Base-by-base conservation (phyloP, 2,888 invertebrate species). In the Therioaphis trifolii region DNA sequence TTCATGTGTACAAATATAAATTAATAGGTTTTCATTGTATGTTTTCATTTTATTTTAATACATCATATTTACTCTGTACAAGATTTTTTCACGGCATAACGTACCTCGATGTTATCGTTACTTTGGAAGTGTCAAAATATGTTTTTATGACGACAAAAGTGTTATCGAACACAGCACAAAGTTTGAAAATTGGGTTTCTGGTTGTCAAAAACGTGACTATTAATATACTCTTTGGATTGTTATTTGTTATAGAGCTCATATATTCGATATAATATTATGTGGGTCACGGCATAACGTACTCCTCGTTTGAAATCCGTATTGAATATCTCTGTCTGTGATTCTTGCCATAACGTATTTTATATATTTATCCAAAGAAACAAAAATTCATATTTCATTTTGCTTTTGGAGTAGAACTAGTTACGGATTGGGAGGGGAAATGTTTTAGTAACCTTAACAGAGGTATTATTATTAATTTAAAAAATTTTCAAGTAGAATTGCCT, bases 131-230 rank as follows among this genome's bases (percentile, higher is more conserved):
- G 49, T 29, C 7, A 49, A 14, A 46, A 29, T 35, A 35, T 72
- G 29, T n/a, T 72, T 72, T 29, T 27, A 52, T 52, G 49, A 72
- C 29, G 49, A 29, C 72, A n/a, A 35, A 18, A 52, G 7, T n/a
- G 14, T 72, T 35, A 5, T 2, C n/a, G 52, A 71, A 46, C 18
- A 0, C 29, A 12, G 3, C n/a, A 29, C 14, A 14, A 35, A 52
- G 29, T 52, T 72, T 29, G 7, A 7, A 72, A 14, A 72, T 52
- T n/a, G 49, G 12, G 27, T 49, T 52, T 52, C 29, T 49, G 5
- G 7, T 52, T 29, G 1, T 72, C 29, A 29, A 72, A 49, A 52
- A 27, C n/a, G n/a, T 52, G 29, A 35, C 15, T 9, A 21, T 21
- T 72, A 40, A 15, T n/a, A 43, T 14, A 4, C 11, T 21, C 2